Evolutionary conservation across 2,113 vertebrate genomes (phyloP).

Genomic region (Eublepharis macularius): DNA sequence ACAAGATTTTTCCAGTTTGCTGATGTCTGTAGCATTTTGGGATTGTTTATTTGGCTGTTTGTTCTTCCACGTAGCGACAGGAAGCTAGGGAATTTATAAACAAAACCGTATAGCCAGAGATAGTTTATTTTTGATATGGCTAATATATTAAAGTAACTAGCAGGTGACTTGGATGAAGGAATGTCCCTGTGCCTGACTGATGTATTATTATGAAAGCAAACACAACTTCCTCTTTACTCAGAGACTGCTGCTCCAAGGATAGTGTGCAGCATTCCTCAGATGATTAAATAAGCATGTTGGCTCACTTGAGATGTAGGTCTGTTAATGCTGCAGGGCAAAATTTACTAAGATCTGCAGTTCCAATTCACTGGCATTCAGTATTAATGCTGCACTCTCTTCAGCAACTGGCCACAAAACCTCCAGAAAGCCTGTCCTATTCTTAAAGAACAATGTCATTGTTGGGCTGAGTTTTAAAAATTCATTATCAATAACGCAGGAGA

Average conservation of each 20-base stretch:
- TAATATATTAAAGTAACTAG: slow-evolving; percentile 30
- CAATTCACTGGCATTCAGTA: no score
- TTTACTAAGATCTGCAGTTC: neutral
- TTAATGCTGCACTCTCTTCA: no score
- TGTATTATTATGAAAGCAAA: slow-evolving; percentile 43
- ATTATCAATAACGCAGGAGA: neutral
- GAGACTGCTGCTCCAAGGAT: slow-evolving; percentile 22
- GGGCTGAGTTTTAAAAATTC: neutral
- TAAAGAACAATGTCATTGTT: neutral
- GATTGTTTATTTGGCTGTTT: neutral
- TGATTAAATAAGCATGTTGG: slow-evolving; percentile 6
- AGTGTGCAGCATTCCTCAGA: slow-evolving; percentile 34
- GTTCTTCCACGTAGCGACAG: neutral
- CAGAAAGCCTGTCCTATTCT: neutral
- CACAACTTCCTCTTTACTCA: slow-evolving; percentile 30
- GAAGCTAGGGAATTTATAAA: neutral
- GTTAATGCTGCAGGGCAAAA: neutral
- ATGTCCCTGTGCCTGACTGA: slow-evolving; percentile 30
- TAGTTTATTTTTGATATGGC: slow-evolving; percentile 31
- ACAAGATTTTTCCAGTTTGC: neutral
- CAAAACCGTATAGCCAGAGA: neutral
- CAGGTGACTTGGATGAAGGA: slow-evolving; percentile 29
- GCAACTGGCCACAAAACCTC: neutral
- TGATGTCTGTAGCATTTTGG: neutral
- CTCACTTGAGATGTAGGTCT: neutral